Evolutionary conservation across 92 coral and sea anemone species (phyloP), one percentile per base, ranked within the genome.

Genomic region (Siderastrea siderea): DNA sequence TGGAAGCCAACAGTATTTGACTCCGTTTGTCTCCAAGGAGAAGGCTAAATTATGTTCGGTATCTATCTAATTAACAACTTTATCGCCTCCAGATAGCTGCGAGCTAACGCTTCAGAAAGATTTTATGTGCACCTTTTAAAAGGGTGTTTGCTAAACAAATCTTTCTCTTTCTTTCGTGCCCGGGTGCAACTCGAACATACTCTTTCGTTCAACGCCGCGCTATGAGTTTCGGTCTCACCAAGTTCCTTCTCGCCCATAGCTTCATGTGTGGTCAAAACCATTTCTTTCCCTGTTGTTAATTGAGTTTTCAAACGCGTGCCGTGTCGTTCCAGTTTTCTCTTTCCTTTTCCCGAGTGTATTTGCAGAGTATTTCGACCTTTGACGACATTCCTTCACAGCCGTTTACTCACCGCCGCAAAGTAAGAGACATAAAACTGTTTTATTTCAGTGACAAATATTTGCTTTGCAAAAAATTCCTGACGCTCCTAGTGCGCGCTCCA

Each of bases 401-500:
- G 62, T 73, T 73, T 84, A 46, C 73, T 45, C 15, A 73, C 73
- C 53, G 80, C 87, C 48, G 80, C 80, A 83, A 74, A 83, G 80
- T 59, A 83, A 74, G 79, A 83, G 80, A 74, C 71, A 84, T 71
- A 75, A 84, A 84, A 84, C 81, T 74, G 79, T 73, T 74, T 84
- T 84, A 63, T 73, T 74, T 74, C 71, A 74, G 73, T 62, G 49
- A 84, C 81, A 84, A 84, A 84, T 84, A 84, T 84, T 84, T 60
- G 81, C 87, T 84, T 62, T 84, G 47, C 46, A 73, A 84, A 84
- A 74, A 84, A 84, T 84, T 84, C 87, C 87, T 84, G 71, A 52
- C 62, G 80, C 80, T 84, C 87, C 64, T 66, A 62, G 87, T 10
- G 65, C 43, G 65, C 64, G 59, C 80, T 47, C 52, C 71, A 74